Conservation (phyloP, 2,113 vertebrate genomes). For the Sinocyclocheilus maitianheensis region DNA sequence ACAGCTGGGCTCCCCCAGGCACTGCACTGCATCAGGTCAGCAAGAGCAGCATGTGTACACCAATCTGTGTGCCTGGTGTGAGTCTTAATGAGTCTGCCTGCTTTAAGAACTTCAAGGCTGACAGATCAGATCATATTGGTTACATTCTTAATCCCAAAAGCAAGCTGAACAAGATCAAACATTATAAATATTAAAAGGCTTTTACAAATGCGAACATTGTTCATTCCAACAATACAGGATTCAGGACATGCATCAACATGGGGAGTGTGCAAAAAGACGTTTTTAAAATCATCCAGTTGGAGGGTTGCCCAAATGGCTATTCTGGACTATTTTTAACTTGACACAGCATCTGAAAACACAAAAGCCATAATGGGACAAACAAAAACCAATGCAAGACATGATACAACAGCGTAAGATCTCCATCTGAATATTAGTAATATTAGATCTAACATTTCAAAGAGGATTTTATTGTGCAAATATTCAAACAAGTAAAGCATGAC, state of each 20-base stretch:
- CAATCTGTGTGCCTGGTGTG: slow-evolving; percentile 13
- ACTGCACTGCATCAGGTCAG: slow-evolving; percentile 49
- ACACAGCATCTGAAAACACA: not conserved
- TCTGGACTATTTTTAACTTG: not conserved
- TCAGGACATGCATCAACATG: not conserved
- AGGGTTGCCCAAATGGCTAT: not conserved
- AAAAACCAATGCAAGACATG: not conserved
- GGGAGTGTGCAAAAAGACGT: not conserved
- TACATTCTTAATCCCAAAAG: slow-evolving; percentile 6
- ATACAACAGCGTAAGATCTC: not conserved
- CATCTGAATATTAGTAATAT: not conserved
- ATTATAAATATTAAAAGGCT: not conserved
- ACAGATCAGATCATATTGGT: not conserved
- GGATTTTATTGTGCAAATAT: not conserved
- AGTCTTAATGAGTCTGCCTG: slow-evolving; percentile 13
- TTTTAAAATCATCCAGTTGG: not conserved
- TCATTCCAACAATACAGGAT: not conserved
- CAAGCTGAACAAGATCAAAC: not conserved
- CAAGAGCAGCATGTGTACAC: slow-evolving; percentile 41
- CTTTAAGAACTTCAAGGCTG: slow-evolving; percentile 14
- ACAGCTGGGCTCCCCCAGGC: slow-evolving; percentile 66
- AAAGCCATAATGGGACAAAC: not conserved
- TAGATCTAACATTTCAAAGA: not conserved
- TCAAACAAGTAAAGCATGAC: not conserved
- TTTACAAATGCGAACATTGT: not conserved